A percentile compares a stretch with the other conserved stretches of the same genome.
Evolutionary conservation across 2,888 invertebrate genomes (phyloP).

Genomic region (Glyphotaelius pellucidus): DNA sequence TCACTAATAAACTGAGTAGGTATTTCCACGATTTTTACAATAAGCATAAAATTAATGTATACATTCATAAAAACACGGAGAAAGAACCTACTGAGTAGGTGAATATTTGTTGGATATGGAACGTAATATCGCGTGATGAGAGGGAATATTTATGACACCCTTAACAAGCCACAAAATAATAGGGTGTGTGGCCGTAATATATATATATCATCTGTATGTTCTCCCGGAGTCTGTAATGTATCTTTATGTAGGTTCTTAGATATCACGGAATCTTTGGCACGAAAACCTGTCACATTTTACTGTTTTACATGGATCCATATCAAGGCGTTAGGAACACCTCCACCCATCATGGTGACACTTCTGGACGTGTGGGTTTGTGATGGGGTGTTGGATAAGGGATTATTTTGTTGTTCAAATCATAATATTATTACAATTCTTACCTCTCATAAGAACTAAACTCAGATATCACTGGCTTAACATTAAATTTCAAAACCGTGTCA

Average conservation of each 20-base stretch:
- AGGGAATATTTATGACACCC: neutral
- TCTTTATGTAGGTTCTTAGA: neutral
- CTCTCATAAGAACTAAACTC: neutral
- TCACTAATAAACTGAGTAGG: too few relatives aligned
- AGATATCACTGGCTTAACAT: neutral
- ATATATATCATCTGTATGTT: neutral
- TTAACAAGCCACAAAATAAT: neutral
- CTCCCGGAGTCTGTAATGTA: neutral
- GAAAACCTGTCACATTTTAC: constrained; percentile 31
- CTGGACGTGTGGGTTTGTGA: neutral
- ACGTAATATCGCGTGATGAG: neutral
- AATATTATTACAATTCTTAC: neutral
- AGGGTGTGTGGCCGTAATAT: neutral
- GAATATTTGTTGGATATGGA: neutral
- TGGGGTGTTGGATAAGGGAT: neutral
- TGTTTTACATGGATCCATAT: neutral
- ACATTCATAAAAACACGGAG: neutral
- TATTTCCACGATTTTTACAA: neutral
- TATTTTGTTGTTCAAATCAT: neutral
- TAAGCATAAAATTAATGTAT: neutral
- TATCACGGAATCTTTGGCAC: constrained; percentile 30
- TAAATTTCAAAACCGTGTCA: neutral
- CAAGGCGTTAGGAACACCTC: neutral
- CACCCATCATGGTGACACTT: constrained; percentile 9
- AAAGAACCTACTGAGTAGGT: too few relatives aligned